These are phyloP conservation scores for Lacerta bilineata DNA, from an alignment of 2,797 vertebrate genomes.

Conservation along the genomic window DNA sequence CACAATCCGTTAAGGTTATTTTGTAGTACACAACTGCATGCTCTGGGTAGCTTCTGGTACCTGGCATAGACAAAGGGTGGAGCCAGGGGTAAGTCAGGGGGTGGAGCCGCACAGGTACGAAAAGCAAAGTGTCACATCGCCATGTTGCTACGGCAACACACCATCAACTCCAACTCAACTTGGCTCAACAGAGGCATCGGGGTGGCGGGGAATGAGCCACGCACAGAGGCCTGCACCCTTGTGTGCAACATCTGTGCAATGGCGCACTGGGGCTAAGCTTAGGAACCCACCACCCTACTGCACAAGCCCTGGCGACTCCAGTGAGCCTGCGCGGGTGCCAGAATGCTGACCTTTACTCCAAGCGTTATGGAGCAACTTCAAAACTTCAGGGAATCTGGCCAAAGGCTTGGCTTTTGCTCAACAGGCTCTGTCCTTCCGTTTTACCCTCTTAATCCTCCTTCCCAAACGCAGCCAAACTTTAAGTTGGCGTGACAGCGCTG, in stretches of 20 bases:
- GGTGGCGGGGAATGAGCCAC: not conserved
- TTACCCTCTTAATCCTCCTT: not conserved
- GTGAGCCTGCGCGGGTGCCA: not conserved
- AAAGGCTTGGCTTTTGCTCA: not conserved
- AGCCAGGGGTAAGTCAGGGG: rapidly evolving
- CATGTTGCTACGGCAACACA: too few relatives aligned
- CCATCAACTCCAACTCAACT: not conserved
- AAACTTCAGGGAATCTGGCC: not conserved
- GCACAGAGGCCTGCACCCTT: not conserved
- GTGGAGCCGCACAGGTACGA: not conserved
- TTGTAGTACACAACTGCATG: not conserved
- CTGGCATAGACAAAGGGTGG: not conserved
- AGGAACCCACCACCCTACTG: not conserved
- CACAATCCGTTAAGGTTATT: not conserved
- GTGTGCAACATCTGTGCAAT: not conserved
- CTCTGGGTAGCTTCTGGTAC: too few relatives aligned
- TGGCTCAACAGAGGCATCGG: not conserved
- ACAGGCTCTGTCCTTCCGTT: not conserved
- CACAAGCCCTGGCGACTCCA: not conserved
- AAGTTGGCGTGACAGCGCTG: not conserved
- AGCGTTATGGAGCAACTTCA: not conserved
- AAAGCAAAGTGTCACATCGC: not conserved
- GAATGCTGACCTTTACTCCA: not conserved
- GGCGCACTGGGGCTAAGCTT: not conserved
- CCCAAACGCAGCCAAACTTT: not conserved